A percentile compares a stretch with the other conserved stretches of the same genome.
phyloP scores from a whole-genome alignment of 2,888 invertebrate species.

The Ophion ventricosus region DNA sequence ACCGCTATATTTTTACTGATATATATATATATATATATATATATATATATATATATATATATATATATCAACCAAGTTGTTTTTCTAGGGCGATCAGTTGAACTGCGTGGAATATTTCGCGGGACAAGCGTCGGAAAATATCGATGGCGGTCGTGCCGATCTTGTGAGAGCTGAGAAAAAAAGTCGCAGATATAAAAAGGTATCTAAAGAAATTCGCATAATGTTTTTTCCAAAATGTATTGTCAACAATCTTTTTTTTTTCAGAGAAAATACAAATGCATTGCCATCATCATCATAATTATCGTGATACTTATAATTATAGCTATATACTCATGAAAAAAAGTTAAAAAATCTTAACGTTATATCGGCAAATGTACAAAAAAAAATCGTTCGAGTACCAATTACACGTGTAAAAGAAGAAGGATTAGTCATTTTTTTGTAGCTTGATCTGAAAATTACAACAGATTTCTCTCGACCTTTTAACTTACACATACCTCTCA shows the following conservation, averaged over 20 bases:
- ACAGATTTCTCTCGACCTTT: too few species aligned
- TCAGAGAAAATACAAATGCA: conserved; percentile 83
- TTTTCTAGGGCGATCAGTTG: conserved; percentile 87
- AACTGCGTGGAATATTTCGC: conserved; percentile 89
- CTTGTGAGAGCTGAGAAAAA: conserved; percentile 85
- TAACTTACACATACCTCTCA: too few species aligned
- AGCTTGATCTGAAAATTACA: background rate
- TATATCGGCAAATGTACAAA: background rate
- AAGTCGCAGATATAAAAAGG: conserved; percentile 84
- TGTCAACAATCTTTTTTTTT: conserved; percentile 71
- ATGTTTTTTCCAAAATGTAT: background rate
- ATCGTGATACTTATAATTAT: conserved; percentile 79
- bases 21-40: background rate
- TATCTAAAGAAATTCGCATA: conserved; percentile 73
- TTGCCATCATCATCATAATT: conserved; percentile 76
- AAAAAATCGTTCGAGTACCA: background rate
- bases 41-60: conserved; percentile 11
- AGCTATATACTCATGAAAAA: conserved; percentile 72
- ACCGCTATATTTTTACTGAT: background rate
- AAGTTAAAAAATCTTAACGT: conserved; percentile 34
- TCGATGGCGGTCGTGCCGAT: conserved; percentile 85
- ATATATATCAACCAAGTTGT: background rate
- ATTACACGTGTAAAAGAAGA: background rate
- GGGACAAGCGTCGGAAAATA: conserved; percentile 85
- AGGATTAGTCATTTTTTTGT: background rate